Evolutionary conservation across 2,797 vertebrate genomes (phyloP).

Genomic region (Allobates femoralis): DNA sequence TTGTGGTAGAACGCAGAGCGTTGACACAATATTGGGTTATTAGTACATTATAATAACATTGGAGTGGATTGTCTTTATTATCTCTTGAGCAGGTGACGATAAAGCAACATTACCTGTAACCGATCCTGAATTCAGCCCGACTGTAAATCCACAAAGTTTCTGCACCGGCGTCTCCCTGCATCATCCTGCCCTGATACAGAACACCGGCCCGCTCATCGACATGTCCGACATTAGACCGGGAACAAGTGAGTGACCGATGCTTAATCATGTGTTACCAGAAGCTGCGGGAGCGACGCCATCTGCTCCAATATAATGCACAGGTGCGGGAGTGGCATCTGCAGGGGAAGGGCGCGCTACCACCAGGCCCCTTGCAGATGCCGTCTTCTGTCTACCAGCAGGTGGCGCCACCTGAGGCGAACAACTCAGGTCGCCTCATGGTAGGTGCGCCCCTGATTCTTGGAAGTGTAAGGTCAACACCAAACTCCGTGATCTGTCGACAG

Average conservation of each 20-base stretch:
- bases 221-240: constrained; percentile 99
- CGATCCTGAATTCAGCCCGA: constrained; percentile 95
- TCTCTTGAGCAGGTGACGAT: constrained; percentile 85
- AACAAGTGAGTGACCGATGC: constrained; percentile 85
- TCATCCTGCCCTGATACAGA: constrained; percentile 96
- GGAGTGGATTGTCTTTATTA: background rate
- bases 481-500: too few species aligned
- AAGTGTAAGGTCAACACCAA: too few species aligned
- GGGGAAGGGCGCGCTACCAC: too few species aligned
- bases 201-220: constrained; percentile 96
- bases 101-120: constrained; percentile 97
- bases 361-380: too few species aligned
- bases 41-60: constrained; percentile 28
- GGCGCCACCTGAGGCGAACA: too few species aligned
- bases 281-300: background rate
- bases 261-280: background rate
- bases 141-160: constrained; percentile 97
- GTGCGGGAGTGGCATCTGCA: too few species aligned
- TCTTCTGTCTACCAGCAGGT: too few species aligned
- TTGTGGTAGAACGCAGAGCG: too few species aligned
- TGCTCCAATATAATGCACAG: background rate
- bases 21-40: background rate
- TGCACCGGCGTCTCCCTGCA: constrained; percentile 97
- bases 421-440: too few species aligned
- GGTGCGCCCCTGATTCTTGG: too few species aligned